phyloP scores from a whole-genome alignment of 2,113 vertebrate genomes.

The Cyprinus carpio region DNA sequence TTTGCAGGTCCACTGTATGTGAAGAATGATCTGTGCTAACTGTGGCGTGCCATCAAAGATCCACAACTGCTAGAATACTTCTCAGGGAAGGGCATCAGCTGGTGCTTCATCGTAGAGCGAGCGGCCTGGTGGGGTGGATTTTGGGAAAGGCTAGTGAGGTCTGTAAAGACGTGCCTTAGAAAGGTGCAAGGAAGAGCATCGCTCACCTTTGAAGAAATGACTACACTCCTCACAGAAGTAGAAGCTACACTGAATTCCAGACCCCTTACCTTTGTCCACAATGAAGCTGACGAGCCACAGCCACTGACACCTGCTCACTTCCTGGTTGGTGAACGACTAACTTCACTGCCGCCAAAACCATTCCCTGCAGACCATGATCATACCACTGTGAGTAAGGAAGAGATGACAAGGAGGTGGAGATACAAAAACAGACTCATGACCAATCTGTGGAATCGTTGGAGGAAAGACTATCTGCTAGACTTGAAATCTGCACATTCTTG shows the following conservation, averaged over 20 bases:
- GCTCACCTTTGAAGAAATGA: not conserved
- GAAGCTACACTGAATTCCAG: not conserved
- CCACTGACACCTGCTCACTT: not conserved
- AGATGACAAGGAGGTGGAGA: constrained; percentile 32
- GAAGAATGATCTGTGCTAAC: too few relatives aligned
- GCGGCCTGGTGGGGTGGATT: not conserved
- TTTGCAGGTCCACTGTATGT: too few relatives aligned
- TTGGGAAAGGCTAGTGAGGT: not conserved
- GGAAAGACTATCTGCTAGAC: constrained; percentile 36
- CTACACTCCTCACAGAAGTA: not conserved
- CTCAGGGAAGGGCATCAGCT: not conserved
- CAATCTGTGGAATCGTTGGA: constrained; percentile 44
- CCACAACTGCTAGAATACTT: too few relatives aligned
- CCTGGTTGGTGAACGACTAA: constrained; percentile 26
- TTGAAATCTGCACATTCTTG: constrained; percentile 35
- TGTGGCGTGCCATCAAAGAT: too few relatives aligned
- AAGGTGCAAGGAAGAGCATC: not conserved
- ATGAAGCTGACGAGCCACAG: not conserved
- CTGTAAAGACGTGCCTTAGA: not conserved
- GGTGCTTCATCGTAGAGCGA: too few relatives aligned
- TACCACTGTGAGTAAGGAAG: constrained; percentile 20
- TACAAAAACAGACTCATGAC: constrained; percentile 42
- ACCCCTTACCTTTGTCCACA: not conserved
- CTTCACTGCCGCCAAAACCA: constrained; percentile 15
- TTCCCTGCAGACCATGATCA: constrained; percentile 21